These are phyloP conservation scores for Rhagologus leucostigma DNA, from an alignment of 2,113 vertebrate species.

Conservation along the genomic window DNA sequence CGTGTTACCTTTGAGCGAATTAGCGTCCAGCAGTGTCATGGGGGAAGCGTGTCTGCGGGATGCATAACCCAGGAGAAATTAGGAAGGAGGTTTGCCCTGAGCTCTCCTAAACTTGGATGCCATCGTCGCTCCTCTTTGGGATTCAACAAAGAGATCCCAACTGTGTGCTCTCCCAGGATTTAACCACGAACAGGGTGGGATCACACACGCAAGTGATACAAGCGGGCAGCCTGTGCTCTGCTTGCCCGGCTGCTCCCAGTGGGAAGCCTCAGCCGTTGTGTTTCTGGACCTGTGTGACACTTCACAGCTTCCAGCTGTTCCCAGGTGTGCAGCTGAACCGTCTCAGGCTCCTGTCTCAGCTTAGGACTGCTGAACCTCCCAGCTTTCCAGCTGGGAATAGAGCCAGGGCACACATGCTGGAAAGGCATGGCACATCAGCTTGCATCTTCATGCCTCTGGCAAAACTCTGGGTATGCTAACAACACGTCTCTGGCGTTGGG, in stretches of 20 bases:
- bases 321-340: not conserved
- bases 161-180: not conserved
- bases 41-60: accelerated
- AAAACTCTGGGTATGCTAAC: not conserved
- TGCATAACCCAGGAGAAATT: not conserved
- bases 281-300: not conserved
- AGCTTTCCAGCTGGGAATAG: not conserved
- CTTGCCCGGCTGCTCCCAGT: not conserved
- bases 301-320: not conserved
- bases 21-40: not conserved
- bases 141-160: not conserved
- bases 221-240: not conserved
- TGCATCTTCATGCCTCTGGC: not conserved
- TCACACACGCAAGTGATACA: accelerated
- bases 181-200: not conserved
- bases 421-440: not conserved
- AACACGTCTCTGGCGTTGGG: accelerated
- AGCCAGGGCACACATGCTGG: not conserved
- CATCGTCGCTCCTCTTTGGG: accelerated
- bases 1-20: accelerated
- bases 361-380: not conserved
- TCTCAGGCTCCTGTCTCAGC: not conserved
- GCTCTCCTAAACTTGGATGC: not conserved
- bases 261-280: not conserved
- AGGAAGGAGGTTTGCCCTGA: not conserved